Evolutionary conservation across 2,113 vertebrate genomes (phyloP), one percentile per base, ranked within the genome.

Genomic region (Microcebus jonahi): DNA sequence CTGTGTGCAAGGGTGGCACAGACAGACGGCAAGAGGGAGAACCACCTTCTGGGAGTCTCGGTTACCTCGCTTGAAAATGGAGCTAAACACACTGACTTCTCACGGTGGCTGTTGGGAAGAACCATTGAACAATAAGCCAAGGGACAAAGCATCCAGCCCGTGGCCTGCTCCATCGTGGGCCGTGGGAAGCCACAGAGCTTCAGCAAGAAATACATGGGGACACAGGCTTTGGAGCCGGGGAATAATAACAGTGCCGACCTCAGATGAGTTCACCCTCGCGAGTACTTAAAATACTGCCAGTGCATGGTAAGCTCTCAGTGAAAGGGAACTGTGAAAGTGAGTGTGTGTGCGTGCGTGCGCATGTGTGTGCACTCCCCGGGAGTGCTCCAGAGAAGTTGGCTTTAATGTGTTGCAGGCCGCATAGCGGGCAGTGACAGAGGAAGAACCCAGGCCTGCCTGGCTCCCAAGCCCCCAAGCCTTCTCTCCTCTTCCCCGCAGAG

Each of bases 151-250:
- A 17, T 23, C 31, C 71, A 3, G 36, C 34, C 23, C 20, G 20
- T 6, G 31, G 53, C 70, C 94, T 45, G 21, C 27, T 45, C 42
- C 50, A 1, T 13, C 73, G 15, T 0, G 0, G 75, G 76, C 59
- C 0, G 3, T 34, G 29, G 34, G 45, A 88, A 29, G 27, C 68
- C 12, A 0, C 0, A 0, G 39, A 1, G 5, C 61, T 68, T 29
- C 12, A 45, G 25, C 17, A 34, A 50, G 50, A 84, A 70, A 68
- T 10, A 17, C 36, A 18, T 8, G 18, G 4, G 45, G 34, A 36
- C 82, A 29, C 53, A 17, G 57, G 63, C 81, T 63, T 76, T 36
- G 36, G 34, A 42, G 61, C 27, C 8, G 1, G 48, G 57, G 29
- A 42, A 11, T 5, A 15, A 0, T 0, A 7, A 13, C 39, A 81